Base-by-base conservation (phyloP, 2,888 invertebrate species). In the Tetragonisca angustula region DNA sequence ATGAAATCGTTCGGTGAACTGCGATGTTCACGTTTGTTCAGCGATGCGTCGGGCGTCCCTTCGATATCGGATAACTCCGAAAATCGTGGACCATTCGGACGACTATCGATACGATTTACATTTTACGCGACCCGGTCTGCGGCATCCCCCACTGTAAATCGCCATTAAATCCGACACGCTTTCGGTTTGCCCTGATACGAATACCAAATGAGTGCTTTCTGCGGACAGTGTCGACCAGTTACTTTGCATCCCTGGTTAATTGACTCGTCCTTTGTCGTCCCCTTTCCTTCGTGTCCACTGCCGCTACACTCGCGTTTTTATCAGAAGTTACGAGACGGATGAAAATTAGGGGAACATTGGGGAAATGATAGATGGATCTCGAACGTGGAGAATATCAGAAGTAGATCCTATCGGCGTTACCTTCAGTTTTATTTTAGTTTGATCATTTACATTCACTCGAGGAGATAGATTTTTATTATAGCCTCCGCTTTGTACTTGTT, bases 91-190 rank as follows among this genome's bases (percentile, higher is more conserved):
- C 36, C 61, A 50, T 70, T 49, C 76, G 62, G 43, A 73, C 76
- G n/a, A 52, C 65, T 62, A 77, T 62, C 64, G 77, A 83, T 83
- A 69, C 79, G 81, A 84, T 86, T 84, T 86, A 84, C 84, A 87
- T 82, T 87, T 84, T 84, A 80, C 83, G 59, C 76, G 73, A 62
- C 72, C 72, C 70, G 79, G 80, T 71, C 70, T 74, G 82, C 71
- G 79, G 84, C 65, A 70, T 84, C 72, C 76, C 68, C 62, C 65
- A 15, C 65, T 62, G 74, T 84, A 81, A 86, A 86, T 86, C 86
- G 72, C 62, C 74, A 76, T 84, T 84, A 83, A 86, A 83, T 86
- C 84, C 75, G 50, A 70, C 74, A 71, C 32, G 71, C 68, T 65
- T 59, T 84, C 84, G 81, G 84, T 87, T 86, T 78, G 69, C 76